Conservation (phyloP, 1,140 invertebrate species). For the Danaus melanippus region DNA sequence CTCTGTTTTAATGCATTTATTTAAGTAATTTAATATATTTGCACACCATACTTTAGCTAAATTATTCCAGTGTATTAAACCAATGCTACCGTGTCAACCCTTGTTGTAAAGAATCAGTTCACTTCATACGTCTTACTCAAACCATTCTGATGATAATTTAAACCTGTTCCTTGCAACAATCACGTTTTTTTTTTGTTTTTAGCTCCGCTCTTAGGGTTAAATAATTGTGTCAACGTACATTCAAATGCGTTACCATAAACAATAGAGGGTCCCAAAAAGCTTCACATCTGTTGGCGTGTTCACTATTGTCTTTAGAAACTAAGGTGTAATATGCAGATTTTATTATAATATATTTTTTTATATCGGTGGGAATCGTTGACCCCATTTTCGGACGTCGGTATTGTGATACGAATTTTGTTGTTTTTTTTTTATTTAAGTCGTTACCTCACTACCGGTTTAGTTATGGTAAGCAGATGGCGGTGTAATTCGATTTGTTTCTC, state of each 20-base stretch:
- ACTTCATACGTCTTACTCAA: conserved; percentile 60
- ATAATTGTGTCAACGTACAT: conserved; percentile 63
- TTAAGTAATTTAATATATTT: too few relatives aligned
- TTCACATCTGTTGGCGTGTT: conserved; percentile 40
- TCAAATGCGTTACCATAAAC: conserved; percentile 46
- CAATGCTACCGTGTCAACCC: conserved; percentile 31
- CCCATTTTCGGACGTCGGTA: conserved; percentile 45
- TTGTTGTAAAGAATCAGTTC: conserved; percentile 41
- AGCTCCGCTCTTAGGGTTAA: conserved; percentile 34
- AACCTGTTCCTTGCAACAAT: conserved; percentile 63
- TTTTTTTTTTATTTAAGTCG: conserved; percentile 27
- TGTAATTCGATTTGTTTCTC: conserved; percentile 7
- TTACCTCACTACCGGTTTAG: conserved; percentile 32
- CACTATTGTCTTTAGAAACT: conserved; percentile 49
- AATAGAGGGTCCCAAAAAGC: conserved; percentile 32
- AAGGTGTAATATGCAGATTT: conserved; percentile 55
- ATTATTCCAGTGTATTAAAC: too few relatives aligned
- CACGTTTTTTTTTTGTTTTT: conserved; percentile 58
- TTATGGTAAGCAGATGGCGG: conserved; percentile 24
- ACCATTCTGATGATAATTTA: conserved; percentile 62
- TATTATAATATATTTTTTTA: conserved; percentile 50
- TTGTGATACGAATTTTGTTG: conserved; percentile 31
- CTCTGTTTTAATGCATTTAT: too few relatives aligned
- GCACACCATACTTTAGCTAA: too few relatives aligned
- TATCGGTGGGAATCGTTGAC: conserved; percentile 47